Evolutionary conservation across 2,797 vertebrate species (phyloP).

Genomic region (Acropternis orthonyx): DNA sequence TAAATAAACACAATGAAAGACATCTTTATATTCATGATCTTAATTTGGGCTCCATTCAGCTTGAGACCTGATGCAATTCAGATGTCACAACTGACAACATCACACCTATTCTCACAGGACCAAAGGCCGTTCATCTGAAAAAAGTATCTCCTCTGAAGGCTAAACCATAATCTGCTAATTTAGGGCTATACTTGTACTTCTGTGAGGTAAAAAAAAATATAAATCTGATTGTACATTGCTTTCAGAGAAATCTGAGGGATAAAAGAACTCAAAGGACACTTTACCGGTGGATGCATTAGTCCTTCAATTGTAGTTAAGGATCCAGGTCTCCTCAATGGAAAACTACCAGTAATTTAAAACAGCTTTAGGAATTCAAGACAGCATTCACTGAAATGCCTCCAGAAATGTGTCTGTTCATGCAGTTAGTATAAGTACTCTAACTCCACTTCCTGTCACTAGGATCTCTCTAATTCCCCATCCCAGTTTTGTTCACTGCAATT

Average conservation of each 20-base stretch:
- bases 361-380: neutral
- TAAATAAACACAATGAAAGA: conserved; percentile 20
- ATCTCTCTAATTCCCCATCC: neutral
- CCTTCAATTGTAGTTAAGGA: neutral
- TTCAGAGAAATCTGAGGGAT: neutral
- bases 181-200: neutral
- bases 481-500: neutral
- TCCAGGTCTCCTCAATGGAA: neutral
- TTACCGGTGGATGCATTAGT: neutral
- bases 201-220: neutral
- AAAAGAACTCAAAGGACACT: neutral
- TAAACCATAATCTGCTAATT: neutral
- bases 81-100: neutral
- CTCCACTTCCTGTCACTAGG: neutral
- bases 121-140: neutral
- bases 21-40: conserved; percentile 18
- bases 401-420: fast-evolving
- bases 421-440: fast-evolving
- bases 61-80: neutral
- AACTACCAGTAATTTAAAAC: neutral
- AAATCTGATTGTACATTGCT: neutral
- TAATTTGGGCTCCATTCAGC: neutral
- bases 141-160: neutral
- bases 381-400: neutral
- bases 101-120: conserved; percentile 29